These are phyloP conservation scores for Pygoscelis adeliae DNA, from an alignment of 2,113 vertebrate genomes.

Conservation along the genomic window DNA sequence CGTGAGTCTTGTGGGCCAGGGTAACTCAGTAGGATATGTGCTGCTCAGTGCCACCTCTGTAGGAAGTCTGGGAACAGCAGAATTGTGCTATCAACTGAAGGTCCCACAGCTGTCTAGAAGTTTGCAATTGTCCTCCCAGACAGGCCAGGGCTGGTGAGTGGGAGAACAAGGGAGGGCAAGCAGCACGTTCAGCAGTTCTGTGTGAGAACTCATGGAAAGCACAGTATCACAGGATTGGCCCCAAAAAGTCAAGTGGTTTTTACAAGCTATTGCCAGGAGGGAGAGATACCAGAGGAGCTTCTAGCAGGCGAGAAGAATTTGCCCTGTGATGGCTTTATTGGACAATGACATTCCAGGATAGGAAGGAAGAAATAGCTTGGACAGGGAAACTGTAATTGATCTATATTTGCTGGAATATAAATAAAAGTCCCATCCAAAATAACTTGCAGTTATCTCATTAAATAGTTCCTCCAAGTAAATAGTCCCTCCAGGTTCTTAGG, in stretches of 20 bases:
- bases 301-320: neutral
- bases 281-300: neutral
- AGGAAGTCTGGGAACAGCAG: neutral
- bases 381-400: neutral
- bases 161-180: neutral
- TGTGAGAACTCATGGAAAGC: neutral
- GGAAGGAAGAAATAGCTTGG: neutral
- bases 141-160: neutral
- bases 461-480: neutral
- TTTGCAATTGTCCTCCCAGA: neutral
- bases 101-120: neutral
- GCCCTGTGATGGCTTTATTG: neutral
- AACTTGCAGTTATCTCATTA: neutral
- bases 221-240: neutral
- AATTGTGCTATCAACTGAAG: neutral
- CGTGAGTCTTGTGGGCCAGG: neutral
- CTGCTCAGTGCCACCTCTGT: neutral
- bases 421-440: neutral
- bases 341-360: neutral
- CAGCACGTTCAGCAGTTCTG: neutral
- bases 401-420: neutral
- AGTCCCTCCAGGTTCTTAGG: neutral
- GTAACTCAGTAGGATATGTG: fast-evolving
- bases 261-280: neutral
- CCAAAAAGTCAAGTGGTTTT: neutral